These are phyloP conservation scores for Palaemon carinicauda DNA, from an alignment of 1,140 invertebrate genomes.

Conservation along the genomic window DNA sequence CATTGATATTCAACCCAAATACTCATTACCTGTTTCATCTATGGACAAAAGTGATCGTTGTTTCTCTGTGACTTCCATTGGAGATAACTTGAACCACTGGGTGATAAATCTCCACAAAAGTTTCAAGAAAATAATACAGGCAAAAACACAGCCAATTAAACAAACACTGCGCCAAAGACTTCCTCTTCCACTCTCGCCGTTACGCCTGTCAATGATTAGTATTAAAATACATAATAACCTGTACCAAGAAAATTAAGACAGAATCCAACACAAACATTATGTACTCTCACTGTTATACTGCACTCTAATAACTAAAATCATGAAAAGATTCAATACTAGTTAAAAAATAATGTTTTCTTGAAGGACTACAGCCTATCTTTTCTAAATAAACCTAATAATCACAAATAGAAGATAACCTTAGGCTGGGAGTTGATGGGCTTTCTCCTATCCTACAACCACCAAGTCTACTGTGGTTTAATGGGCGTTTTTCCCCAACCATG, in stretches of 20 bases:
- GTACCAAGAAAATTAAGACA: neutral
- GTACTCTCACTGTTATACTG: no score
- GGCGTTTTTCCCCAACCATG: no score
- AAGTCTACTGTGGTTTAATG: no score
- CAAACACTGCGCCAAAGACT: slow-evolving; percentile 21
- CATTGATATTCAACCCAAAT: neutral
- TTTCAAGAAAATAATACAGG: neutral
- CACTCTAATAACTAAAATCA: no score
- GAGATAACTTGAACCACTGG: neutral
- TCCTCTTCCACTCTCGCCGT: neutral
- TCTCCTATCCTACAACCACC: no score
- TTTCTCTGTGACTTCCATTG: slow-evolving; percentile 31
- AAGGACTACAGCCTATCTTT: no score
- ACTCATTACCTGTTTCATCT: slow-evolving; percentile 8
- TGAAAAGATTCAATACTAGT: no score
- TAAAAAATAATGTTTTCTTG: no score
- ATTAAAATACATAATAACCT: neutral
- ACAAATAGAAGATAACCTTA: no score
- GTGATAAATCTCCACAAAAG: neutral
- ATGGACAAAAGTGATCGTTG: slow-evolving; percentile 22
- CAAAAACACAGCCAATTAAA: neutral
- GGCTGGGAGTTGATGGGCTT: no score
- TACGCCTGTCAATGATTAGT: neutral
- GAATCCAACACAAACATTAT: neutral
- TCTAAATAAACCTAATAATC: no score